These are phyloP conservation scores for Holocentrus rufus DNA, from an alignment of 2,797 vertebrate species.

Conservation along the genomic window DNA sequence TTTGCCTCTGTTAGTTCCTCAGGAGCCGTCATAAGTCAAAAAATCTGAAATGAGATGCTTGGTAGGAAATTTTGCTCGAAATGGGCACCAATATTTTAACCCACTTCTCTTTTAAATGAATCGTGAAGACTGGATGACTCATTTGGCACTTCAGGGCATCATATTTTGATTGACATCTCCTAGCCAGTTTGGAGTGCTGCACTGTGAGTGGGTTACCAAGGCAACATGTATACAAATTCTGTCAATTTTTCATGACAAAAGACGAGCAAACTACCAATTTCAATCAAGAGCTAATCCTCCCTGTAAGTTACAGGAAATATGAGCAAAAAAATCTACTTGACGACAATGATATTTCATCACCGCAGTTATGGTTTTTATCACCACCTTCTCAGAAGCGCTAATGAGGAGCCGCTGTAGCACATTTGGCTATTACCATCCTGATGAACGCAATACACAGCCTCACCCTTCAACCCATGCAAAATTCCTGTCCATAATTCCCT, in stretches of 20 bases:
- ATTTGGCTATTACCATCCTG: background rate
- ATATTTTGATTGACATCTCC: slow-evolving; percentile 7
- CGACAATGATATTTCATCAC: slow-evolving; percentile 6
- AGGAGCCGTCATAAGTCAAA: too few species aligned
- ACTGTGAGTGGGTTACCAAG: slow-evolving; percentile 1
- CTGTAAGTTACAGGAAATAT: slow-evolving; percentile 7
- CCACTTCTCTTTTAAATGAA: slow-evolving; percentile 1
- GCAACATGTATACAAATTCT: slow-evolving; percentile 21
- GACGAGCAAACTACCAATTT: background rate
- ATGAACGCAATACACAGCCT: slow-evolving; percentile 20
- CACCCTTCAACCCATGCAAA: slow-evolving; percentile 2
- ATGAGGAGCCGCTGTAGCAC: too few species aligned
- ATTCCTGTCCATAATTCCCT: slow-evolving; percentile 16
- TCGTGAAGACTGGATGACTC: slow-evolving; percentile 4
- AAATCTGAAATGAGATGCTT: background rate
- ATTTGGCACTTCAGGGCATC: slow-evolving; percentile 19
- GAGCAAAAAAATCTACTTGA: slow-evolving; percentile 8
- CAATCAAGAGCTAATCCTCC: slow-evolving; percentile 3
- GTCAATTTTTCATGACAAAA: background rate
- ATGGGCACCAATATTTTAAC: background rate
- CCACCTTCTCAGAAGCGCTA: slow-evolving; percentile 10
- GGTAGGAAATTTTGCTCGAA: slow-evolving; percentile 3
- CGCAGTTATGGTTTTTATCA: slow-evolving; percentile 14
- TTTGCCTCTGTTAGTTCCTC: slow-evolving; percentile 8
- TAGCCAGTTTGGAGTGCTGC: slow-evolving; percentile 11